Conservation (phyloP, 1,140 invertebrate species). For the Sitobion miscanthi region DNA sequence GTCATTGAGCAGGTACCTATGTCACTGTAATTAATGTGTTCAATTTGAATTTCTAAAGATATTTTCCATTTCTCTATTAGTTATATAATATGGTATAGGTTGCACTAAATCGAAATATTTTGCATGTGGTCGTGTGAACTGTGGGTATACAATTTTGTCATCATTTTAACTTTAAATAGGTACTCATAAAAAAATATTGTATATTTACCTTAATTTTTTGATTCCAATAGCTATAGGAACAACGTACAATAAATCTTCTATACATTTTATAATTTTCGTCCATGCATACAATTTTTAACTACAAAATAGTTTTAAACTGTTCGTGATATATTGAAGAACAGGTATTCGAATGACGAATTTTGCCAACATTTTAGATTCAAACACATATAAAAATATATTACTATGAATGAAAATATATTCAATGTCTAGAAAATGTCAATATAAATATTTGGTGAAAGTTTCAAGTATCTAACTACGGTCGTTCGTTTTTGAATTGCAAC, state of each 20-base stretch:
- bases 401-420: too few species aligned
- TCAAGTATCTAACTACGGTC: neutral
- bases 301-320: neutral
- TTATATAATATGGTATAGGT: neutral
- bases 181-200: too few species aligned
- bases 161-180: too few species aligned
- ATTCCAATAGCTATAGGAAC: too few species aligned
- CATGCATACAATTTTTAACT: neutral
- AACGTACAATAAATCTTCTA: too few species aligned
- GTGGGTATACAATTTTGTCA: too few species aligned
- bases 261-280: too few species aligned
- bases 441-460: neutral
- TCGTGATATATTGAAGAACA: neutral
- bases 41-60: neutral
- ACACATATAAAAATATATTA: too few species aligned
- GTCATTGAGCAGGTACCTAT: neutral
- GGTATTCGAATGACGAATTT: neutral
- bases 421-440: neutral
- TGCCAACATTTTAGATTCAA: neutral
- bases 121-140: too few species aligned
- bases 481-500: neutral
- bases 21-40: neutral
- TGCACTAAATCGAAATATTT: neutral
- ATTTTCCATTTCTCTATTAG: neutral
- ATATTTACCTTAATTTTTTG: too few species aligned